Evolutionary conservation across 2,113 vertebrate genomes (phyloP), one percentile per base, ranked within the genome.

Genomic region (Zingel zingel): DNA sequence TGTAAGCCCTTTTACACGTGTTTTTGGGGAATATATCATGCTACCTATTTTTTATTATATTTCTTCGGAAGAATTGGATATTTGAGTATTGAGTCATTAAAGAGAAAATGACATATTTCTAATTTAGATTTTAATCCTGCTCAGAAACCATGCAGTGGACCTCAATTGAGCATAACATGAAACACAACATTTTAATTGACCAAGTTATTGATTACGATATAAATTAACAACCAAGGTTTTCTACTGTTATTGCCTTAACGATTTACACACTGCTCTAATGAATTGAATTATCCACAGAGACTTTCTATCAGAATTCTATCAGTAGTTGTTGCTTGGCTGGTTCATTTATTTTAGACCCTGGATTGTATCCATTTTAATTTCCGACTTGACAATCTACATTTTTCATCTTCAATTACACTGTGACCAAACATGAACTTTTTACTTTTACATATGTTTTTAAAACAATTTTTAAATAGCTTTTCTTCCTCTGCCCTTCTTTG

Each of bases 371-470:
- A 56, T 69, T 19, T 65, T 72, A 10, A 74, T 76, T 50, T 73
- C 15, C 56, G 54, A 62, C 71, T 58, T 63, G 47, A 80, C 63
- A 51, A 54, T 33, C 67, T 18, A 13, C 50, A 69, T 77, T 80
- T 62, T 58, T 85, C 56, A 43, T 76, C 56, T 67, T 30, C 27
- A 62, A 23, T 72, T 45, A 39, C 27, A 4, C 19, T 16, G 14
- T 30, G 77, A 62, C 50, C 39, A 48, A 82, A 75, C 23, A 12
- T 75, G 51, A 79, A 78, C 69, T 66, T 71, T 71, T 39, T 23
- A 16, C 30, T 10, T 66, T 43, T 11, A 19, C 23, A 36, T 36
- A 36, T 6, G 33, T 36, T 36, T 33, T 33, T n/a, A n/a, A n/a
- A n/a, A n/a, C n/a, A n/a, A n/a, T n/a, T n/a, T n/a, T n/a, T 43